Base-by-base conservation (phyloP, 2,113 vertebrate genomes). In the Brienomyrus longianalis region DNA sequence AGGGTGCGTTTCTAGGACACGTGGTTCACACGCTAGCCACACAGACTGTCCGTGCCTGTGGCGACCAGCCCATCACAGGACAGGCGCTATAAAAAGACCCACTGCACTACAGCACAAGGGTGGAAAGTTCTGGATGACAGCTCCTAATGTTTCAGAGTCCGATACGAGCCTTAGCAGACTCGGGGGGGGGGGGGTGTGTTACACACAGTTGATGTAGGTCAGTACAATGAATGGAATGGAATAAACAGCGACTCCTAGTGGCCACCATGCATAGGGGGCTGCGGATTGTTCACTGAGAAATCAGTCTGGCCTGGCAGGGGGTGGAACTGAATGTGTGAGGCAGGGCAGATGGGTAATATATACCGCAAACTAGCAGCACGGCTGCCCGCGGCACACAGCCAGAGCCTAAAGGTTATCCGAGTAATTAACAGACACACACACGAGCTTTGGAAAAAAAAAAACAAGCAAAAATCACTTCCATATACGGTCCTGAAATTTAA, bases 31-130 rank as follows among this genome's bases (percentile, higher is more conserved):
- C 56, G 35, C 39, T 27, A 48, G 31, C 50, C 45, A 80, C 39
- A 80, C 35, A 89, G 54, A 89, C 15, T 10, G 89, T 62, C 56
- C 45, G 54, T 39, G 39, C 52, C 50, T 17, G 9, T n/a, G 56
- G 56, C 9, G 21, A 23, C 52, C 87, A 88, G 56, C 48, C 83
- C 51, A 62, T 59, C 89, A 89, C 77, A 52, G 77, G 52, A 48
- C 80, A 27, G 21, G 23, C 10, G 35, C 89, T 89, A 89, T 89
- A 84, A 89, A 89, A 89, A 89, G 89, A 19, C 51, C 5, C 87
- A 6, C 50, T n/a, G 17, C 80, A 17, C 27, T 88, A 21, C 62
- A 43, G 51, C 52, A 62, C 13, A 56, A 10, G 80, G 27, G 31
- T 21, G 54, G 89, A 89, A 84, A 59, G 52, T 47, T 89, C 80